Percentiles rank a stretch among this genome's conserved stretches.
Conservation (phyloP, 1,140 invertebrate species). For the Orchestia grillus region DNA sequence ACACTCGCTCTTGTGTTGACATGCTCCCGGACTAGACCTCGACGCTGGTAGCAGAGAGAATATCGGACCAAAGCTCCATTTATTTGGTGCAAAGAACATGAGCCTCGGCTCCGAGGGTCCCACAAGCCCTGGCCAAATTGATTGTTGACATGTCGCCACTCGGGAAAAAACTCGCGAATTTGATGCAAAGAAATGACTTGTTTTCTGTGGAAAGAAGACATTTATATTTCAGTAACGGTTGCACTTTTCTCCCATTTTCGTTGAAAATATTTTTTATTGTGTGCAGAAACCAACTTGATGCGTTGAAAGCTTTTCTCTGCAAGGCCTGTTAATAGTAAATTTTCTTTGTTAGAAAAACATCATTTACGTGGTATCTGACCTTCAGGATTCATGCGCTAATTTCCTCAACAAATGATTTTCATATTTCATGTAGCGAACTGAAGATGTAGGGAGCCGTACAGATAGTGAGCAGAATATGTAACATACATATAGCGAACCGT, state of each 20-base stretch:
- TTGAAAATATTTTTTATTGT: not conserved
- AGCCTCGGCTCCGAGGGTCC: not conserved
- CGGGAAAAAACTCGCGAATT: not conserved
- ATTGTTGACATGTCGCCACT: not conserved
- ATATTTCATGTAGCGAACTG: too few species aligned
- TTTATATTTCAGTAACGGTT: not conserved
- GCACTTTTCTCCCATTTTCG: not conserved
- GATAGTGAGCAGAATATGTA: too few species aligned
- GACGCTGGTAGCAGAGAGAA: not conserved
- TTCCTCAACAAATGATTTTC: too few species aligned
- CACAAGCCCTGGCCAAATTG: not conserved
- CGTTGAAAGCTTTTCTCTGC: not conserved
- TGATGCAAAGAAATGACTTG: not conserved
- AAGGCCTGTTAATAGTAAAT: not conserved
- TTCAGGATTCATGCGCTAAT: too few species aligned
- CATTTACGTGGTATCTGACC: not conserved
- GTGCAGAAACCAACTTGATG: not conserved
- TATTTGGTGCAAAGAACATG: not conserved
- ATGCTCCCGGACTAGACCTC: not conserved
- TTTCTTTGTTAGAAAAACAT: not conserved
- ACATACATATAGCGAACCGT: too few species aligned
- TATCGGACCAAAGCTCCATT: not conserved
- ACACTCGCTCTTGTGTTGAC: not conserved
- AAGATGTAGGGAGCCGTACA: too few species aligned
- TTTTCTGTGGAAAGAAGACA: not conserved